Evolutionary conservation across 2,113 vertebrate species (phyloP).

Genomic region (Lanius ludovicianus): DNA sequence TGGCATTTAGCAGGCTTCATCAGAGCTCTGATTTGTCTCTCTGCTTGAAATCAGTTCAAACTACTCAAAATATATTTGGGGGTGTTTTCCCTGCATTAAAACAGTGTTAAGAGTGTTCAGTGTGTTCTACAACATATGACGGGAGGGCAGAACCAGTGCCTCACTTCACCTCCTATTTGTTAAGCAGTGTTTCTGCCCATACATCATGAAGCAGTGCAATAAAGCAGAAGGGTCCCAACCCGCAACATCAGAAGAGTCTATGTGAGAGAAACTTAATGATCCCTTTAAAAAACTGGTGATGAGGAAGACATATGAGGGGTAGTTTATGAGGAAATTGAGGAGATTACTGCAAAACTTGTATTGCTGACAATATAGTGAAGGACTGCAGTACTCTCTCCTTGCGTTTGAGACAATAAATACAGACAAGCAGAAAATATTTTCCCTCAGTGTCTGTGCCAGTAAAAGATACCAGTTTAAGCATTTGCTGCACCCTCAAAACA

Average conservation of each 20-base stretch:
- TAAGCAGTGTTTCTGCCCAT: neutral
- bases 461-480: neutral
- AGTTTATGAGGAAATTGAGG: neutral
- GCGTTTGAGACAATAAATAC: neutral
- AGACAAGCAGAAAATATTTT: neutral
- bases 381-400: neutral
- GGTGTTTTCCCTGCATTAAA: neutral
- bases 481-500: neutral
- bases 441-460: neutral
- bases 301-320: neutral
- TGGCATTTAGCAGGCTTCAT: fast-evolving
- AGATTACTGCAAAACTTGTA: neutral
- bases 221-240: neutral
- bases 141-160: neutral
- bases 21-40: neutral
- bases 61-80: neutral
- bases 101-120: neutral
- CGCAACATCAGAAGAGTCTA: neutral
- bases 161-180: neutral
- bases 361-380: neutral
- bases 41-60: neutral
- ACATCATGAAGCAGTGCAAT: neutral
- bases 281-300: neutral
- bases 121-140: neutral
- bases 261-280: neutral